These are phyloP conservation scores for Danaus chrysippus DNA, from an alignment of 2,888 invertebrate genomes.

Conservation along the genomic window DNA sequence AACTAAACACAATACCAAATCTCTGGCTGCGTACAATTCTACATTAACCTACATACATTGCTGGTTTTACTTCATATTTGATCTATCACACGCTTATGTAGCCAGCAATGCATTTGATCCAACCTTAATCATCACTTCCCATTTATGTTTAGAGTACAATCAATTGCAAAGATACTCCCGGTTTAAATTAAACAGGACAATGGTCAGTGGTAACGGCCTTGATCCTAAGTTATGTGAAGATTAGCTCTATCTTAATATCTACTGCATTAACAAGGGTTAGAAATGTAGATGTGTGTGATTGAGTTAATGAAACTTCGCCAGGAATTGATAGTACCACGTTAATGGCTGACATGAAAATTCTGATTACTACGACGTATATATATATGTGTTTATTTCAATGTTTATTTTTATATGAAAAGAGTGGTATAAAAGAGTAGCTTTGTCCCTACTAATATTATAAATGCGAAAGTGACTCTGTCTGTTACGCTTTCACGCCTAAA, in stretches of 20 bases:
- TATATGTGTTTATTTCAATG: no score
- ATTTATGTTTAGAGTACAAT: conserved; percentile 51
- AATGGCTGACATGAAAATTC: background rate
- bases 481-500: no score
- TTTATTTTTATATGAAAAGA: no score
- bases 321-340: conserved; percentile 23
- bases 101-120: conserved; percentile 27
- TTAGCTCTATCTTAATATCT: conserved; percentile 77
- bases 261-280: conserved; percentile 55
- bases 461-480: no score
- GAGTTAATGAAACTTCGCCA: conserved; percentile 36
- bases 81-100: conserved; percentile 1
- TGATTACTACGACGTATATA: background rate
- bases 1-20: conserved; percentile 21
- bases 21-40: background rate
- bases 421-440: no score
- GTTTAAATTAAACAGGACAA: conserved; percentile 78
- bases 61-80: background rate
- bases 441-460: no score
- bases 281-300: conserved; percentile 37
- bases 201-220: conserved; percentile 71
- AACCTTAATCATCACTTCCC: background rate
- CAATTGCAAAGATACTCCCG: conserved; percentile 55
- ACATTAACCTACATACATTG: conserved; percentile 26
- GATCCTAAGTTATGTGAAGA: conserved; percentile 77